Evolutionary conservation across 2,113 vertebrate genomes (phyloP).

Genomic region (Brachypodius melanocephalos): DNA sequence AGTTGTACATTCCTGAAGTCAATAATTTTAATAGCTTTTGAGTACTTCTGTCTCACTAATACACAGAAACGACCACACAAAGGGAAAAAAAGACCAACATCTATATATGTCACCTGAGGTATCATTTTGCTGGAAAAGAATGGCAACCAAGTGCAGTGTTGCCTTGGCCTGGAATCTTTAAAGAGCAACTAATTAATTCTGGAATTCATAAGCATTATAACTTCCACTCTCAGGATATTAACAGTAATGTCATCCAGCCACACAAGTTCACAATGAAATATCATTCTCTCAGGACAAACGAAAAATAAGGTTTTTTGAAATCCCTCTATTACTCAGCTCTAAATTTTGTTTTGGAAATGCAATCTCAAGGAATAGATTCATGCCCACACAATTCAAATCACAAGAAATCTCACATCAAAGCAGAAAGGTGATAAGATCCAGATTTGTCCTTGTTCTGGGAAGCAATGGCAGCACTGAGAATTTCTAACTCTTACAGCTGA

Average conservation of each 20-base stretch:
- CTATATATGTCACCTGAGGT: background rate
- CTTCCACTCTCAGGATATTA: background rate
- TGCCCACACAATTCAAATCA: background rate
- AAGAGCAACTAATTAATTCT: background rate
- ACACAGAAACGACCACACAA: background rate
- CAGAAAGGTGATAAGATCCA: background rate
- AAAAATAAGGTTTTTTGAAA: background rate
- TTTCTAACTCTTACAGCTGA: background rate
- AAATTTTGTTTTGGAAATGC: background rate
- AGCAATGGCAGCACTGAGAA: background rate
- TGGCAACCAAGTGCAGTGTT: background rate
- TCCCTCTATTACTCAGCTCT: background rate
- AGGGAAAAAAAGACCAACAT: background rate
- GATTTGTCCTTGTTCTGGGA: background rate
- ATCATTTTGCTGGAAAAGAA: background rate
- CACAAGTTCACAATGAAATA: background rate
- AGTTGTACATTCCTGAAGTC: accelerated
- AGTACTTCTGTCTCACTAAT: background rate
- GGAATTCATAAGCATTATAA: background rate
- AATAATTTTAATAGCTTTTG: background rate
- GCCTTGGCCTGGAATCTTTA: background rate
- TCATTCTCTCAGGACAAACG: background rate
- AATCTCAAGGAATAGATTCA: background rate
- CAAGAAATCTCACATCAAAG: background rate
- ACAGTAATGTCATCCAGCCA: background rate